Percentiles rank a stretch among this genome's conserved stretches.
Evolutionary conservation across 1,140 invertebrate genomes (phyloP).

Genomic region (Rhyacophila brunnea): DNA sequence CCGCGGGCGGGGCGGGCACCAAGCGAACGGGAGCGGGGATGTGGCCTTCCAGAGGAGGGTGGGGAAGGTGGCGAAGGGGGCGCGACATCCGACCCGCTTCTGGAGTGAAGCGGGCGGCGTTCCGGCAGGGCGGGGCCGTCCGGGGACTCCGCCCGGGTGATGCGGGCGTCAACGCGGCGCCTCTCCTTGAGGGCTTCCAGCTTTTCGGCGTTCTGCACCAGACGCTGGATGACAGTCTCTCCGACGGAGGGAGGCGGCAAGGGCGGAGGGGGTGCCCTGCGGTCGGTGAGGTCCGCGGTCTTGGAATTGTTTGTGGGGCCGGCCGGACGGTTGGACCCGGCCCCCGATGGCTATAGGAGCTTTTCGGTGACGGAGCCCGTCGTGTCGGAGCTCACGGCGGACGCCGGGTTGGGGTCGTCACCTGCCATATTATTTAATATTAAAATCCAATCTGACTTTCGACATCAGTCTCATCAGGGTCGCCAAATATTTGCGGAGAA

Average conservation of each 20-base stretch:
- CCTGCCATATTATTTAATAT: constrained; percentile 31
- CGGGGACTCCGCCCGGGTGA: constrained; percentile 43
- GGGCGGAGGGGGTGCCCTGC: constrained; percentile 29
- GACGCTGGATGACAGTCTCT: constrained; percentile 26
- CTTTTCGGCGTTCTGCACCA: constrained; percentile 23
- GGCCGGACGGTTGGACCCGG: constrained; percentile 54
- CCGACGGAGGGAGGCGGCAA: constrained; percentile 1
- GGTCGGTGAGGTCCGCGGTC: constrained; percentile 37
- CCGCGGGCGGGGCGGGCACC: constrained; percentile 28
- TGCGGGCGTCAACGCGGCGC: constrained; percentile 49
- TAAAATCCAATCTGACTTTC: no score
- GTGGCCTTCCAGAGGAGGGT: constrained; percentile 16
- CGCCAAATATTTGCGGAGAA: no score
- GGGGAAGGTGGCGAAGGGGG: constrained; percentile 45
- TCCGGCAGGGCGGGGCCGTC: constrained; percentile 38
- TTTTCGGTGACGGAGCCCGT: constrained; percentile 75
- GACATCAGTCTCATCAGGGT: no score
- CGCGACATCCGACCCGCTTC: constrained; percentile 50
- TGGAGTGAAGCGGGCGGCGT: constrained; percentile 42
- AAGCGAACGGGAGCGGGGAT: constrained; percentile 28
- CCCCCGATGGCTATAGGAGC: constrained; percentile 72
- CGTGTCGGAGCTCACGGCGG: constrained; percentile 70
- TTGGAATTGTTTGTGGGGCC: constrained; percentile 51
- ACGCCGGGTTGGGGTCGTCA: constrained; percentile 57
- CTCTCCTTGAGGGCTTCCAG: constrained; percentile 32